Base-by-base conservation (phyloP, 2,888 invertebrate species). In the Glyphotaelius pellucidus region DNA sequence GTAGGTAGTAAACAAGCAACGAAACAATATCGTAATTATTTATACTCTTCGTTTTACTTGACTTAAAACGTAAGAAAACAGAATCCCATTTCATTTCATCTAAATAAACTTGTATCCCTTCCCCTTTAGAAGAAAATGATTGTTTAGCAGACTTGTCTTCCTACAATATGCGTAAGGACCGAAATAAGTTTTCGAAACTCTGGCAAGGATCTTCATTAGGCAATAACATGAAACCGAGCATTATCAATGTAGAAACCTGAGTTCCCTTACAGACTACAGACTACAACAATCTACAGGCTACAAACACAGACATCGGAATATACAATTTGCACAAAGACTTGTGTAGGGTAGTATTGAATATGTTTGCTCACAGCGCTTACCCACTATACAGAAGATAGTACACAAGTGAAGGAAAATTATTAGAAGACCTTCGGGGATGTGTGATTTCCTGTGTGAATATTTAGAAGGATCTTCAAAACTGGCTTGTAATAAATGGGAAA, bases 181-280 rank as follows among this genome's bases (percentile, higher is more conserved):
- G n/a, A 67, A 67, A 67, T 67, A 83, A 83, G 83, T 67, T 83
- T 83, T 3, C 32, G 83, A 83, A 83, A 83, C 83, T 83, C 83
- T 7, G 67, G 4, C 67, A 67, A 79, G 31, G 67, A 31, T 35
- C 67, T 88, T 88, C 52, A 88, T 88, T 88, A 88, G 25, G 52
- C 88, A 88, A 88, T 88, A 79, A 88, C 88, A 88, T 19, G 88
- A 88, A 67, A 88, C 88, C 25, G 32, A 88, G 67, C 19, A 67
- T 88, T 79, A 88, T 88, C 79, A 88, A 79, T 88, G 32, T 30
- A 7, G 88, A 88, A 32, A 67, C 88, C 88, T 67, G 52, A 31
- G 32, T 15, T 86, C 47, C 42, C n/a, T 86, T n/a, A 30, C 9
- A 35, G 35, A 2, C 83, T 31, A 83, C 15, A 35, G 31, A 32